phyloP scores from a whole-genome alignment of 2,113 vertebrate species.

The Morphnarchus princeps region DNA sequence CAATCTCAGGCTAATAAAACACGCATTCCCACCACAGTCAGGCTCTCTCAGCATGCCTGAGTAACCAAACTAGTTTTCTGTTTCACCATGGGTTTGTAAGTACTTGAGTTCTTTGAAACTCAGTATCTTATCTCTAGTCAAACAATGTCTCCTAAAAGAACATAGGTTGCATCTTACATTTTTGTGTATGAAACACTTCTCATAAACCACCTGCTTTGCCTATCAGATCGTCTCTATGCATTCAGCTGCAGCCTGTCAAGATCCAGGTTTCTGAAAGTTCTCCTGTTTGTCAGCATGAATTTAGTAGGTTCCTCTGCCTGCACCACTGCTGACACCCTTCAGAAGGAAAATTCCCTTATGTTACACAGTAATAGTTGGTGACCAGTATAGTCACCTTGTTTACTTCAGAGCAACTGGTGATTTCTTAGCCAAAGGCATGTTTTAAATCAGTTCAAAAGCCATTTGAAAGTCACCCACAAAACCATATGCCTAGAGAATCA shows the following conservation, averaged over 20 bases:
- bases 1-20: neutral
- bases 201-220: neutral
- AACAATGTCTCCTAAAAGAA: neutral
- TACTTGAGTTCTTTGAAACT: constrained; percentile 14
- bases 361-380: neutral
- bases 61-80: neutral
- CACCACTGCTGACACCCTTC: neutral
- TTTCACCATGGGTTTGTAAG: neutral
- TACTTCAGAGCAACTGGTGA: neutral
- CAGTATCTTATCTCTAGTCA: constrained; percentile 22
- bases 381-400: neutral
- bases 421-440: neutral
- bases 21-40: neutral
- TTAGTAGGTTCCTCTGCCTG: neutral
- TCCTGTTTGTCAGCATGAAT: neutral
- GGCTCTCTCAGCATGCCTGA: neutral
- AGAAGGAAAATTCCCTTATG: neutral
- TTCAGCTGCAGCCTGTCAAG: neutral
- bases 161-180: neutral
- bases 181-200: neutral
- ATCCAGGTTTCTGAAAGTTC: neutral
- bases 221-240: neutral
- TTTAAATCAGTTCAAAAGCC: neutral
- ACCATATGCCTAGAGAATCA: neutral
- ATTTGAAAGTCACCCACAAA: neutral